Evolutionary conservation across 2,797 vertebrate genomes (phyloP).

Genomic region (Platalea minor): DNA sequence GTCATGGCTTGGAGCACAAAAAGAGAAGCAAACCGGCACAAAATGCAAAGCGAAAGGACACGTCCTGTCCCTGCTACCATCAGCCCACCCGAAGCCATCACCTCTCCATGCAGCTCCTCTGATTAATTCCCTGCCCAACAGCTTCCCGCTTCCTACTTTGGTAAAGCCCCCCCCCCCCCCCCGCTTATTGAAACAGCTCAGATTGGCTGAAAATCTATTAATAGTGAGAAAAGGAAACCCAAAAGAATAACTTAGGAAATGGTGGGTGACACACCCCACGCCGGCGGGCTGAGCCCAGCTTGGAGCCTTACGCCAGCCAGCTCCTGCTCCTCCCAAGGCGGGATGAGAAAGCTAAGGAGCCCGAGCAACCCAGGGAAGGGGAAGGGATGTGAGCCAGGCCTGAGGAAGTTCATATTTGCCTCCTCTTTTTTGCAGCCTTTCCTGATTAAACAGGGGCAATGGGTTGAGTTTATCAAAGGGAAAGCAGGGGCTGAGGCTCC

Average conservation of each 20-base stretch:
- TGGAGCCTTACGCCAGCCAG: slow-evolving; percentile 51
- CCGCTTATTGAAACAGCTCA: background rate
- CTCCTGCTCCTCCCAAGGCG: slow-evolving; percentile 35
- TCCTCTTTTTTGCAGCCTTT: slow-evolving; percentile 26
- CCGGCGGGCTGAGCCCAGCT: slow-evolving; percentile 17
- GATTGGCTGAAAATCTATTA: slow-evolving; percentile 79
- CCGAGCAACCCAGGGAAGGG: background rate
- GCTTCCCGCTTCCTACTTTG: slow-evolving; percentile 29
- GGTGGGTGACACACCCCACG: slow-evolving; percentile 73
- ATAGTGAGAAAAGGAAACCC: slow-evolving; percentile 83
- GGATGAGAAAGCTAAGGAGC: slow-evolving; percentile 35
- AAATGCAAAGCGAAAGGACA: background rate
- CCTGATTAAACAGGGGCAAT: background rate
- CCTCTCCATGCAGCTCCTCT: background rate
- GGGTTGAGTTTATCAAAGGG: background rate
- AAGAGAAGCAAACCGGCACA: background rate
- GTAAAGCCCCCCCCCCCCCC: background rate
- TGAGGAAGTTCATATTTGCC: slow-evolving; percentile 38
- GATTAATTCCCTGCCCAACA: slow-evolving; percentile 17
- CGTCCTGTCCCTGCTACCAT: background rate
- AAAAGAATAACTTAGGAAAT: slow-evolving; percentile 86
- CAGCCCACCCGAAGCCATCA: background rate
- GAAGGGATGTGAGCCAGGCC: slow-evolving; percentile 38
- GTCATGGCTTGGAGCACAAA: background rate
- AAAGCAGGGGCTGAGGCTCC: background rate